Evolutionary conservation across 2,797 vertebrate species (phyloP).

Genomic region (Erethizon dorsatum): DNA sequence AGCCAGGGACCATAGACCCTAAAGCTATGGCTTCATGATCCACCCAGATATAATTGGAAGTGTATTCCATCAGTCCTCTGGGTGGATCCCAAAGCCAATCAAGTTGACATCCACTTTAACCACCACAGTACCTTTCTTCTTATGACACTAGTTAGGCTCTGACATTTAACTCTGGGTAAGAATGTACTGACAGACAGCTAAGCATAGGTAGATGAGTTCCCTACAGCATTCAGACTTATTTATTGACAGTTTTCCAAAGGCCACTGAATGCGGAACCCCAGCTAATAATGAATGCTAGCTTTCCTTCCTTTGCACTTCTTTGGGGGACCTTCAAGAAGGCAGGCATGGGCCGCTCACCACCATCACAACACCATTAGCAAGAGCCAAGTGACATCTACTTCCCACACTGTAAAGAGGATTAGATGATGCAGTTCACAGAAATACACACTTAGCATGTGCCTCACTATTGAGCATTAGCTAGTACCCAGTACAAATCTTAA

Average conservation of each 20-base stretch:
- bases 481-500: not conserved
- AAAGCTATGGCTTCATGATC: not conserved
- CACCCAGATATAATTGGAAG: not conserved
- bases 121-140: not conserved
- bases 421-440: not conserved
- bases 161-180: not conserved
- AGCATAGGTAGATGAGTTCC: not conserved
- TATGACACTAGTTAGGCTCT: not conserved
- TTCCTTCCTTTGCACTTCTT: conserved; percentile 42
- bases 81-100: not conserved
- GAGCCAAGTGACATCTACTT: not conserved
- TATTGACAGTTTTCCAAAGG: conserved; percentile 32
- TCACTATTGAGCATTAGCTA: not conserved
- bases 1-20: not conserved
- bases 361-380: not conserved
- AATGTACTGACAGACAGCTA: not conserved
- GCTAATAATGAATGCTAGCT: not conserved
- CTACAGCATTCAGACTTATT: not conserved
- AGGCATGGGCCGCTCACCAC: not conserved
- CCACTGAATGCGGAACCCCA: not conserved
- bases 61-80: not conserved
- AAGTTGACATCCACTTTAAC: not conserved
- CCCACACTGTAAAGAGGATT: not conserved
- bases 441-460: not conserved
- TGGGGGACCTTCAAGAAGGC: not conserved